phyloP scores from a whole-genome alignment of 1,140 invertebrate species.

The Ganaspis sp. region DNA sequence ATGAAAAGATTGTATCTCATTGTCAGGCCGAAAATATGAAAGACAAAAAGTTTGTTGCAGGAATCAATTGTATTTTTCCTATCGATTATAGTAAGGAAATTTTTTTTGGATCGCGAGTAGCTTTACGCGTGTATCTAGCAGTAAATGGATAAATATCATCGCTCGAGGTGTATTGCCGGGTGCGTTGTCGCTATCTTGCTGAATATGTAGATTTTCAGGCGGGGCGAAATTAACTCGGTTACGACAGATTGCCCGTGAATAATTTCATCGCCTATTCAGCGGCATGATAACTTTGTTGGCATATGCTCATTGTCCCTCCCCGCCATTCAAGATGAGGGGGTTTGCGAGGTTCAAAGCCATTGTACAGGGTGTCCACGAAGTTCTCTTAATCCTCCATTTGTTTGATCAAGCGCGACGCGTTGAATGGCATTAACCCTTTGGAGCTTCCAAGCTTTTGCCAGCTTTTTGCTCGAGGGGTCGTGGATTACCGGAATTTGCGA shows the following conservation, averaged over 20 bases:
- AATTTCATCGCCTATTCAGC: conserved; percentile 70
- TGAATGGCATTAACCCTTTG: conserved; percentile 59
- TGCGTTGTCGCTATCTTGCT: conserved; percentile 54
- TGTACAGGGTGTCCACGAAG: conserved; percentile 45
- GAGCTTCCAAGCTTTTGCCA: conserved; percentile 49
- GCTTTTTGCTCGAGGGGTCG: conserved; percentile 45
- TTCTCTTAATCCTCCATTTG: conserved; percentile 60
- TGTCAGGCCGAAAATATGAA: too few relatives aligned
- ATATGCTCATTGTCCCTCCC: conserved; percentile 67
- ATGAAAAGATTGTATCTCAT: too few relatives aligned
- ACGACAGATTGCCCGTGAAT: conserved; percentile 73
- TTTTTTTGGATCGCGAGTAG: too few relatives aligned
- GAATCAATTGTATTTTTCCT: too few relatives aligned
- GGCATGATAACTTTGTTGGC: conserved; percentile 70
- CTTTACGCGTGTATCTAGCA: neutral
- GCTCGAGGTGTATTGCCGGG: conserved; percentile 32
- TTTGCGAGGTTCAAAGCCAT: conserved; percentile 34
- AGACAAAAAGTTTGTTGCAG: too few relatives aligned
- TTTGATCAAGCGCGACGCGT: conserved; percentile 60
- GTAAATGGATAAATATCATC: conserved; percentile 47
- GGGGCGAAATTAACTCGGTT: conserved; percentile 70
- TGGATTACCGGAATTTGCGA: conserved; percentile 57
- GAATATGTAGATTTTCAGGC: conserved; percentile 69
- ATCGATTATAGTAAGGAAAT: too few relatives aligned
- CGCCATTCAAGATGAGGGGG: conserved; percentile 44